Base-by-base conservation (phyloP, 2,888 invertebrate species). In the Drosophila recens region DNA sequence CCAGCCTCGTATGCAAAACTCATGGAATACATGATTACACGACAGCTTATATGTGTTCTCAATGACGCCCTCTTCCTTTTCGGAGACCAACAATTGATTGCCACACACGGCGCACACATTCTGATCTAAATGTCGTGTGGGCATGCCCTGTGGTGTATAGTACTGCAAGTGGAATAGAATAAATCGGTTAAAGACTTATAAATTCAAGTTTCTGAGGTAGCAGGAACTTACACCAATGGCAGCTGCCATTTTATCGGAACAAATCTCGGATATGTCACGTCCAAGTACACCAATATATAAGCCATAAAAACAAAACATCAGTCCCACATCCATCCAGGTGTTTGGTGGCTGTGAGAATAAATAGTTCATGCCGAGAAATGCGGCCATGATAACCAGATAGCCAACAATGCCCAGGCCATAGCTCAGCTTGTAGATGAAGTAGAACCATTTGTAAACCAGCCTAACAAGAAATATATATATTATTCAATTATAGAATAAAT, bases 401-500 rank as follows among this genome's bases (percentile, higher is more conserved):
- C 99, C 99, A 67, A 96, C 92, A 56, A 99, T 95, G 30, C 99
- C 99, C 65, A 98, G 94, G 65, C 94, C 95, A 90, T 97, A 98
- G 91, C 97, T 98, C 78, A 97, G 91, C 93, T 98, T 98, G 94
- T 99, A 98, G 91, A 99, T 95, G 88, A 99, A 95, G 92, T 98
- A 96, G 94, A 99, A 99, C 99, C 99, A 99, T 94, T 99, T 99
- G 94, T 99, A 99, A 49, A 99, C 99, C 93, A 98, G 94, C 93
- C 99, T 98, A 27, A 10, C 0, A 3, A 20, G 5, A n/a, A 11
- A 8, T 13, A 23, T 2, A 33, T 11, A 4, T 11, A 4, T 15
- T 20, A 11, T 27, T 10, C 4, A 13, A 8, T n/a, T n/a, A 11
- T 2, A 53, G 0, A 10, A 30, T 53, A n/a, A 1, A n/a, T 1